Evolutionary conservation across 2,797 vertebrate genomes (phyloP).

Genomic region (Ceryle rudis): DNA sequence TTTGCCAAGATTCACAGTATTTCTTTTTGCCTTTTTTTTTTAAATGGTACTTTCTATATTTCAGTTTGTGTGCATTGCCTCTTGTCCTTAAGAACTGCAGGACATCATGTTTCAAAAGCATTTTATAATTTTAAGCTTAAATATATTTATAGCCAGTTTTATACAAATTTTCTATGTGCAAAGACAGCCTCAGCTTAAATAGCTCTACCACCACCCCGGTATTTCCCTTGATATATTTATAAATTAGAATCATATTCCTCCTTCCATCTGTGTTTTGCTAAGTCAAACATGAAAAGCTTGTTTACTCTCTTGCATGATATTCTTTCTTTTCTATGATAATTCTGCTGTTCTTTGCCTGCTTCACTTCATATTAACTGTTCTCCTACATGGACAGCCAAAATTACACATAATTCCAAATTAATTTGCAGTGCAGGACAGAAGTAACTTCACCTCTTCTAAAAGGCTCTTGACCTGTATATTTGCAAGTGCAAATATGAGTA

Average conservation of each 20-base stretch:
- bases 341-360: background rate
- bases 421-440: background rate
- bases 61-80: background rate
- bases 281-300: background rate
- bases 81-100: background rate
- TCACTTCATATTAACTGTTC: background rate
- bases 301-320: background rate
- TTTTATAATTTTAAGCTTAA: background rate
- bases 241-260: background rate
- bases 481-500: background rate
- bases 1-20: rapidly evolving
- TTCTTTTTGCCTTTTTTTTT: background rate
- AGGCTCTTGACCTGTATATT: background rate
- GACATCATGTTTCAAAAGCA: background rate
- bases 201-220: background rate
- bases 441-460: background rate
- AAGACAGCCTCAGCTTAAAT: background rate
- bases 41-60: background rate
- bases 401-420: background rate
- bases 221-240: background rate
- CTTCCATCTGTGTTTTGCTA: background rate
- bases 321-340: background rate
- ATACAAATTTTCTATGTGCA: background rate
- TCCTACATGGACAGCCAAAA: background rate
- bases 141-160: background rate